phyloP scores from a whole-genome alignment of 1,140 invertebrate genomes.

The Caerostris darwini region DNA sequence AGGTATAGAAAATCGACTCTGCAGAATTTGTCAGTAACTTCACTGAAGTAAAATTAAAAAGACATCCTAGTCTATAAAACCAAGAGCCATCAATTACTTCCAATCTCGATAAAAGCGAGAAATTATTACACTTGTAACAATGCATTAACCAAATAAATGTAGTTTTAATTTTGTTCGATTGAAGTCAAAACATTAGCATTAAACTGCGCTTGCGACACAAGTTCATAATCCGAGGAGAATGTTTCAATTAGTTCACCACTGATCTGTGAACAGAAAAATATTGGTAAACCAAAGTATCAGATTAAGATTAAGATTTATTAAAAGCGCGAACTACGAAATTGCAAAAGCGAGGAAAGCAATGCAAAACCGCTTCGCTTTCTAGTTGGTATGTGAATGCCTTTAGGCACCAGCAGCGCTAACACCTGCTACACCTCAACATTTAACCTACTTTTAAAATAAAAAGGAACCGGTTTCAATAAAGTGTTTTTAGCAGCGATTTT shows the following conservation, averaged over 20 bases:
- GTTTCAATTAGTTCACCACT: not conserved
- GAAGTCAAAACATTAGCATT: too few species aligned
- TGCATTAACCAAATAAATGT: too few species aligned
- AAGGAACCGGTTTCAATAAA: slow-evolving; percentile 23
- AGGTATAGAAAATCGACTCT: too few species aligned
- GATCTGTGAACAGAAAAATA: not conserved
- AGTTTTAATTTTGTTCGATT: too few species aligned
- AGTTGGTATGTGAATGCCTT: not conserved
- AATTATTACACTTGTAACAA: too few species aligned
- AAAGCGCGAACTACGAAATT: not conserved
- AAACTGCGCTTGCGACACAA: too few species aligned
- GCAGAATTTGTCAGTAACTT: too few species aligned
- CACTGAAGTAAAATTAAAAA: too few species aligned
- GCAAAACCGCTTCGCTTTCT: not conserved
- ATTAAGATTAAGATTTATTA: not conserved
- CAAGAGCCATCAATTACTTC: too few species aligned
- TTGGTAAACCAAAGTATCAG: not conserved
- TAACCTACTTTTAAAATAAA: slow-evolving; percentile 22
- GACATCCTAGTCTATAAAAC: too few species aligned
- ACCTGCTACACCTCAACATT: slow-evolving; percentile 6
- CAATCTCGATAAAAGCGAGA: too few species aligned
- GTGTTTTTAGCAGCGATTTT: slow-evolving; percentile 13
- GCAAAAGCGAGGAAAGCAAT: not conserved
- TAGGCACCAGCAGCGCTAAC: not conserved
- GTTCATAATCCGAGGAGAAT: too few species aligned